Evolutionary conservation across 1,140 invertebrate species (phyloP).

Genomic region (Drosophila virilis): DNA sequence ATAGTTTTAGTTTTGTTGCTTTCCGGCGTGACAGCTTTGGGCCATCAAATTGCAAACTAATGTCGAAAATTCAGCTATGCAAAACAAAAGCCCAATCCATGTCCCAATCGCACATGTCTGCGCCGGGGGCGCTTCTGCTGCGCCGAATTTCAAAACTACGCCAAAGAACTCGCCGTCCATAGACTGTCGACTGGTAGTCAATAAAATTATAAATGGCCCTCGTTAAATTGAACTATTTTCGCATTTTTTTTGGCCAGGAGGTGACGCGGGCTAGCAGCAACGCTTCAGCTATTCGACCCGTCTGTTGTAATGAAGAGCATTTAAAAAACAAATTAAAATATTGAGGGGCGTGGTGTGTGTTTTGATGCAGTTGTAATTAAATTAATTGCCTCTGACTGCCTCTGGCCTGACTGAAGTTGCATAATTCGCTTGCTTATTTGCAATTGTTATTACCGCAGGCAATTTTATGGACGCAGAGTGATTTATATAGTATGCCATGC

Average conservation of each 20-base stretch:
- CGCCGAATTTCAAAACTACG: conserved; percentile 64
- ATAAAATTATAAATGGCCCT: conserved; percentile 79
- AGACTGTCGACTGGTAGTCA: conserved; percentile 54
- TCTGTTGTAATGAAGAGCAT: conserved; percentile 60
- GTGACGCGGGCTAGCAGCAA: conserved; percentile 18
- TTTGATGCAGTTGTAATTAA: conserved; percentile 72
- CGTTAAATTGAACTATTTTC: conserved; percentile 71
- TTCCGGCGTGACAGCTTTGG: conserved; percentile 73
- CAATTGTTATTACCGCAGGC: conserved; percentile 13
- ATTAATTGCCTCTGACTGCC: conserved; percentile 57
- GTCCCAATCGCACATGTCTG: conserved; percentile 61
- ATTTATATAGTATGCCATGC: conserved; percentile 8
- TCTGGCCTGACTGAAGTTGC: conserved; percentile 41
- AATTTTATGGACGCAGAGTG: conserved; percentile 15
- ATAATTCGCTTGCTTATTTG: conserved; percentile 44
- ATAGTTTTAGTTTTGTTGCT: conserved; percentile 15
- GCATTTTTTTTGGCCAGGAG: conserved; percentile 23
- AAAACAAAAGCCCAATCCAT: conserved; percentile 18
- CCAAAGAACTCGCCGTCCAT: conserved; percentile 55
- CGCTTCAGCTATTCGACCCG: conserved; percentile 51
- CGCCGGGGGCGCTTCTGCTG: conserved; percentile 69
- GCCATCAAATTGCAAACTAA: conserved; percentile 66
- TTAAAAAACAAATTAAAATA: conserved; percentile 75
- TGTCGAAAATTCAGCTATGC: conserved; percentile 67
- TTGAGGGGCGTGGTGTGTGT: conserved; percentile 63